Percentiles rank a stretch among this genome's conserved stretches.
Conservation (phyloP, 2,113 vertebrate species). For the Zosterops pallidus region DNA sequence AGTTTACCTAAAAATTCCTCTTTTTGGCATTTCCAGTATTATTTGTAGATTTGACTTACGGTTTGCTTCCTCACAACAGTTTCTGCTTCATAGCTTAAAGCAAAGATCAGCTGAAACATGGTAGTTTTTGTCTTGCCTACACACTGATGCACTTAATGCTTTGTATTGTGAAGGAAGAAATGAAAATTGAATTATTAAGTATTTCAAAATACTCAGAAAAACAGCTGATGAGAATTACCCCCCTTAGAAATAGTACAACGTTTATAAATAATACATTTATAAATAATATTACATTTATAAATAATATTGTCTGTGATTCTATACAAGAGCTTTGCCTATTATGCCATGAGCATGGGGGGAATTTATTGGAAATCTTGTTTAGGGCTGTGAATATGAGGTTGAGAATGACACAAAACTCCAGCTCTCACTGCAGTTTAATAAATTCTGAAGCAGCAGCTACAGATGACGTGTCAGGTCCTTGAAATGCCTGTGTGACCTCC, state of each 20-base stretch:
- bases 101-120: background rate
- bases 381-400: background rate
- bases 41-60: background rate
- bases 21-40: background rate
- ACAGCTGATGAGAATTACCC: background rate
- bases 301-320: background rate
- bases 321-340: background rate
- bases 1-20: background rate
- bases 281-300: background rate
- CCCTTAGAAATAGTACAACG: background rate
- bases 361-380: background rate
- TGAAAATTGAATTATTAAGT: background rate
- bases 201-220: background rate
- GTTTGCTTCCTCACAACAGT: background rate
- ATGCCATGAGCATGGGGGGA: accelerated
- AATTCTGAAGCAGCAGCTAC: background rate
- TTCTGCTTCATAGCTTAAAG: background rate
- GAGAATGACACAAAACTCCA: background rate
- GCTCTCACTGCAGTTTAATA: background rate
- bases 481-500: background rate
- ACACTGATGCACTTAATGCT: background rate
- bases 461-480: background rate
- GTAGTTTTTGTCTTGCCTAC: background rate
- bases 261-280: background rate
- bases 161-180: background rate